Percentiles rank a stretch among this genome's conserved stretches.
phyloP scores from a whole-genome alignment of 2,797 vertebrate species.

The Ibycter americanus region DNA sequence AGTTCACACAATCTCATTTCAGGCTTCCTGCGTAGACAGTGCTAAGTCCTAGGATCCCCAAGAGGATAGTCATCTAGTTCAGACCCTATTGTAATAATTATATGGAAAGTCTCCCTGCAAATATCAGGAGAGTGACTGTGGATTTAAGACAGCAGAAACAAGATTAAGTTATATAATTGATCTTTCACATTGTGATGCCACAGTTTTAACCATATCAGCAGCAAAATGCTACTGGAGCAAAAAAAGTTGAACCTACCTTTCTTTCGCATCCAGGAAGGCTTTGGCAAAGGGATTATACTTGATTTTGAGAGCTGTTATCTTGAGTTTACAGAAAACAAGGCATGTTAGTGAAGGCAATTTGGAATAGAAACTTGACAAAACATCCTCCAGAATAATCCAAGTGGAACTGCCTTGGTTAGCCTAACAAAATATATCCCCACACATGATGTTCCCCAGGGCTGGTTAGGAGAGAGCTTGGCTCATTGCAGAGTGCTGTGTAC shows the following conservation, averaged over 20 bases:
- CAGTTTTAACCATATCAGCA: not conserved
- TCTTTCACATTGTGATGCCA: not conserved
- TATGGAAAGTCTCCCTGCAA: not conserved
- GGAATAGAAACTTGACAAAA: slow-evolving; percentile 1
- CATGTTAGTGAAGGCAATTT: slow-evolving; percentile 45
- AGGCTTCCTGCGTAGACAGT: not conserved
- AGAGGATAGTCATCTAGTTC: not conserved
- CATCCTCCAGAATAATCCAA: not conserved
- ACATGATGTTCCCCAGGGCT: not conserved
- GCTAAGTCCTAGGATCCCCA: not conserved
- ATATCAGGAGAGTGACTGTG: not conserved
- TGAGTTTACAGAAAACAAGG: slow-evolving; percentile 62
- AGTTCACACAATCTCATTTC: not conserved
- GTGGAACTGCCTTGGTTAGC: not conserved
- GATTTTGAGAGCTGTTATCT: slow-evolving; percentile 98
- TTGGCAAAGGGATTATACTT: slow-evolving; percentile 97
- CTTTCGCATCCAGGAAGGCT: slow-evolving; percentile 94
- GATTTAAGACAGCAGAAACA: not conserved
- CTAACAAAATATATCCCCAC: not conserved
- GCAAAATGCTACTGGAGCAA: not conserved
- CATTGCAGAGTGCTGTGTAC: not conserved
- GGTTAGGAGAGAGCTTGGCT: not conserved
- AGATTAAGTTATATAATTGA: not conserved
- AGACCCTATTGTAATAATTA: not conserved
- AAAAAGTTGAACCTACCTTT: slow-evolving; percentile 77